Base-by-base conservation (phyloP, 2,113 vertebrate genomes). In the Carettochelys insculpta region DNA sequence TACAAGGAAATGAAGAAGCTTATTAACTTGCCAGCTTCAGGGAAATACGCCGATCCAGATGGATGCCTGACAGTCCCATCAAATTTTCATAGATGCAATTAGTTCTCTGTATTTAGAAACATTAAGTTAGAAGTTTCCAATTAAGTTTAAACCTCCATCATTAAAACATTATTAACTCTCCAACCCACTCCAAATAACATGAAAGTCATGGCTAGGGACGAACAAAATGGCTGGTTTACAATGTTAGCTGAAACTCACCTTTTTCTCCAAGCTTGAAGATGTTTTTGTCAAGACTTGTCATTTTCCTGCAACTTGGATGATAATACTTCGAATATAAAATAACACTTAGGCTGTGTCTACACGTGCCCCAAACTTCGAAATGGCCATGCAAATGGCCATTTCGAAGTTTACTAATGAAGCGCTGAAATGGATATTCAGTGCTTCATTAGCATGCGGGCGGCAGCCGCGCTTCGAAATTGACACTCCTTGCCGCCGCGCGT, bases 1-100 rank as follows among this genome's bases (percentile, higher is more conserved):
- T 83, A 31, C 65, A 68, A 90, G 78, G 81, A 96, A 95, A 97
- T 94, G 87, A 97, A 85, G 79, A 73, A 94, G 89, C 54, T 79
- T 91, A 94, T 93, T 92, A 96, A 90, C 51, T 92, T 73, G 50
- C 78, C 4, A 50, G 87, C 82, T 94, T 52, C 92, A 85, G 85
- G 85, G 41, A 90, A 96, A 90, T 87, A 81, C 82, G 92, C 91
- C 61, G 58, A 75, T 95, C 85, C 93, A 95, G 92, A 96, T 56
- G 86, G 95, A 90, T 73, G 94, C 29, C 91, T 96, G 94, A 96
- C 91, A 97, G 61, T 47, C 50, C 65, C 53, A 96, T 96, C 79
- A 93, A 90, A 96, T 96, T 96, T 97, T 97, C 88, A 93, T 82
- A 80, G 68, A 90, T 88, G 41, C 24, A 94, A 93, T 97, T 96